Evolutionary conservation across 2,113 vertebrate genomes (phyloP).

Genomic region (Tapirus terrestris): DNA sequence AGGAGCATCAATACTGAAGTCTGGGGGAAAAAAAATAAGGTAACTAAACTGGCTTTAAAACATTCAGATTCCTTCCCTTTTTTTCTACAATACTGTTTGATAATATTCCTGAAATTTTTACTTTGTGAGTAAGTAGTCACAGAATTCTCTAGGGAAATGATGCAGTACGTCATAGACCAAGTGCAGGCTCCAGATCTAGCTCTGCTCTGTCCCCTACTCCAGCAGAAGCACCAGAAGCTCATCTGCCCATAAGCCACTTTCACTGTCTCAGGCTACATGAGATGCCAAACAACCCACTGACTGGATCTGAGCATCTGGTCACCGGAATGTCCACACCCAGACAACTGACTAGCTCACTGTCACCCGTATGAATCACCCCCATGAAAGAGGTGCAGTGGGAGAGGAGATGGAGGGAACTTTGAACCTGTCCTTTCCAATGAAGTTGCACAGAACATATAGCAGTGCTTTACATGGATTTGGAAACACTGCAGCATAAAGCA

Average conservation of each 20-base stretch:
- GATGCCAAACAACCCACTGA: neutral
- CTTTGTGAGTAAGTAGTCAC: conserved; percentile 27
- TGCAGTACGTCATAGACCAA: neutral
- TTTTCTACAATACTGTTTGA: neutral
- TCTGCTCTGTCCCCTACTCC: neutral
- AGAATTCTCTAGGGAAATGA: conserved; percentile 31
- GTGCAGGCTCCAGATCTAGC: neutral
- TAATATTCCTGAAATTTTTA: neutral
- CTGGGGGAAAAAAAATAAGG: conserved; percentile 81
- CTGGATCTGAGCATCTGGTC: neutral
- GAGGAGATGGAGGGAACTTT: neutral
- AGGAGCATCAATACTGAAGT: conserved; percentile 96
- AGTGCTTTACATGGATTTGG: neutral
- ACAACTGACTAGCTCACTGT: conserved; percentile 24
- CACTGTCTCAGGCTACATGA: neutral
- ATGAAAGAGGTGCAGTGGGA: neutral
- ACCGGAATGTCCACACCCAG: conserved; percentile 46
- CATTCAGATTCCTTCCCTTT: neutral
- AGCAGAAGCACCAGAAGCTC: neutral
- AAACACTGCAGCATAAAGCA: neutral
- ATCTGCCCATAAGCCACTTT: neutral
- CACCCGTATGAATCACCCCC: conserved; percentile 59
- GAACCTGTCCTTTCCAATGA: conserved; percentile 31
- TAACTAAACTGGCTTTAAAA: conserved; percentile 17
- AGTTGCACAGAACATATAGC: neutral